Base-by-base conservation (phyloP, 2,113 vertebrate species). In the Burhinus oedicnemus region DNA sequence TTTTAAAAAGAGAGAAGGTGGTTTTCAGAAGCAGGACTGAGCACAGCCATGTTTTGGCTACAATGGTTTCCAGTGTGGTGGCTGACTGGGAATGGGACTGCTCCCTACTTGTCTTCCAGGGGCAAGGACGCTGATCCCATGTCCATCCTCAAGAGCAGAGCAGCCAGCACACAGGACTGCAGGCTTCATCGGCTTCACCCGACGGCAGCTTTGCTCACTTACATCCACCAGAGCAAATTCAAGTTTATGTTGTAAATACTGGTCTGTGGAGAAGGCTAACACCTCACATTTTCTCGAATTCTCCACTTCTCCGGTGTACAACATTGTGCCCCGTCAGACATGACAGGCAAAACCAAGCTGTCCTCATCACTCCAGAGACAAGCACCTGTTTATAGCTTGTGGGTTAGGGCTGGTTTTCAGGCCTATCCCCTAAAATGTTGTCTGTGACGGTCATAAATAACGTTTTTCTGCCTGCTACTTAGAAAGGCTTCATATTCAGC, bases 271-370 rank as follows among this genome's bases (percentile, higher is more conserved):
- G n/a, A 72, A 79, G 15, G 27, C 58, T 64, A 88, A 71, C 34
- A 40, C 2, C 1, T 27, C 66, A 32, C 0, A 0, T 76, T 88
- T 83, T 77, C 62, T 77, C 0, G 0, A 70, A 49, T 44, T 77
- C 40, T 83, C 23, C 16, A 18, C 34, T 85, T 72, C 32, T 68
- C 15, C 18, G 2, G 34, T 17, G 22, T 29, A 57, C 34, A 42
- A 21, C 4, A 2, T 30, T 44, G 17, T 65, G 36, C 4, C 26
- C 7, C 2, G 0, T 62, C 62, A 86, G 52, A 60, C 12, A 29
- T 4, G 42, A 83, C 12, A 20, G 26, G 8, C 2, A 90, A 90
- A 95, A 74, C 8, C 40, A 86, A 42, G 19, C 42, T 66, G 34
- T 42, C 36, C 45, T 2, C 1, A 27, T 16, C 18, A 23, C 34